These are phyloP conservation scores for Acanthococcus lagerstroemiae DNA, from an alignment of 2,888 invertebrate genomes.

Conservation along the genomic window DNA sequence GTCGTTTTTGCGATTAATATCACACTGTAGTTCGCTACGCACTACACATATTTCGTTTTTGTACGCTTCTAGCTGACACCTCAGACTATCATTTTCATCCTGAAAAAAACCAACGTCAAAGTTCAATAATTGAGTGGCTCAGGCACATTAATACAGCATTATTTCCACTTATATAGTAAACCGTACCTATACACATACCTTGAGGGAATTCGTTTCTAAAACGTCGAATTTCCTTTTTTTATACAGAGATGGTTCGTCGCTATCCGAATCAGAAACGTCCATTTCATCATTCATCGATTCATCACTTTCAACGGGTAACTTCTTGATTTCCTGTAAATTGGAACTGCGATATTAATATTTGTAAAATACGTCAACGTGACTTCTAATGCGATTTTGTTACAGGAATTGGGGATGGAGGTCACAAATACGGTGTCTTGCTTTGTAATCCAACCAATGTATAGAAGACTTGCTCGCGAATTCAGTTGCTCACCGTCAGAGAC, in stretches of 20 bases:
- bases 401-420: too few species aligned
- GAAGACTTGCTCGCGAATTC: too few species aligned
- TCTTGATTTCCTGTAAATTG: slow-evolving; percentile 19
- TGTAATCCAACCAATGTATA: too few species aligned
- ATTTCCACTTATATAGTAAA: background rate
- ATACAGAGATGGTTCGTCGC: slow-evolving; percentile 43
- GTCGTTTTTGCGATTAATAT: slow-evolving; percentile 72
- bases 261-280: slow-evolving; percentile 72
- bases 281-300: slow-evolving; percentile 60
- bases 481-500: too few species aligned
- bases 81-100: slow-evolving; percentile 82
- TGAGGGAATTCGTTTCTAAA: slow-evolving; percentile 32
- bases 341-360: too few species aligned
- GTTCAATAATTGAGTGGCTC: slow-evolving; percentile 39
- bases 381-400: too few species aligned
- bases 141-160: background rate
- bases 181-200: slow-evolving; percentile 28
- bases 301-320: slow-evolving; percentile 13
- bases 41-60: slow-evolving; percentile 86
- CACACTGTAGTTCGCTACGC: slow-evolving; percentile 66
- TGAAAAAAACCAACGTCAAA: slow-evolving; percentile 41
- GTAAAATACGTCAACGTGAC: too few species aligned
- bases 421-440: too few species aligned
- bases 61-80: slow-evolving; percentile 85
- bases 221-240: slow-evolving; percentile 31